Evolutionary conservation across 2,797 vertebrate species (phyloP).

Genomic region (Acridotheres tristis): DNA sequence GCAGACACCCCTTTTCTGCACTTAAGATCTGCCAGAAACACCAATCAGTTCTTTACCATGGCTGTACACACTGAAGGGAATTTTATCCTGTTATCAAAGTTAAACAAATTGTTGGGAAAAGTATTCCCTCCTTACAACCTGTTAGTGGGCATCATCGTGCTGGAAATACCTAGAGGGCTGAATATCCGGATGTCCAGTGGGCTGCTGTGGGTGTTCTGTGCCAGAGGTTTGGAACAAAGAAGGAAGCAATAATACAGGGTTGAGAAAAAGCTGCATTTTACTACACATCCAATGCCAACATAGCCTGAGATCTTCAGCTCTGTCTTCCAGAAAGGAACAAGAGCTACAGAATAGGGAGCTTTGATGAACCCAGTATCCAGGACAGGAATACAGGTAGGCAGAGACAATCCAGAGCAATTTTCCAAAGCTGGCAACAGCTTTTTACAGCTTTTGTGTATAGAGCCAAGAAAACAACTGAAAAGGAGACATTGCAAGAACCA

Average conservation of each 20-base stretch:
- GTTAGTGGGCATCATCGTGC: neutral
- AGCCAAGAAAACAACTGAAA: neutral
- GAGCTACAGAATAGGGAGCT: neutral
- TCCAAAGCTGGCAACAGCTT: rapidly evolving
- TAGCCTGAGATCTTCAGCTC: neutral
- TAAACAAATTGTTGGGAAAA: neutral
- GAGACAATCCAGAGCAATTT: neutral
- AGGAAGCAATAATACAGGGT: neutral
- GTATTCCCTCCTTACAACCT: neutral
- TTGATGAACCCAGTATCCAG: neutral
- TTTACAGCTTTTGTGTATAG: neutral
- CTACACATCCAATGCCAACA: neutral
- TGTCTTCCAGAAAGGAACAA: neutral
- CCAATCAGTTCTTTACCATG: neutral
- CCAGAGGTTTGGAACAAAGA: neutral
- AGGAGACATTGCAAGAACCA: neutral
- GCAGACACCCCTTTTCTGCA: neutral
- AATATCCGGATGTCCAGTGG: neutral
- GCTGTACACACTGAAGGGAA: neutral
- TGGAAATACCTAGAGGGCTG: neutral
- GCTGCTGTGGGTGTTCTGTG: neutral
- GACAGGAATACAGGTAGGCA: neutral
- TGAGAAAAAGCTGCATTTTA: neutral
- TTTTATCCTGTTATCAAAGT: neutral
- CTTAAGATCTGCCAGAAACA: neutral